Percentiles rank a stretch among this genome's conserved stretches.
These are phyloP conservation scores for Stegodyphus dumicola DNA, from an alignment of 1,140 invertebrate genomes.

Conservation along the genomic window DNA sequence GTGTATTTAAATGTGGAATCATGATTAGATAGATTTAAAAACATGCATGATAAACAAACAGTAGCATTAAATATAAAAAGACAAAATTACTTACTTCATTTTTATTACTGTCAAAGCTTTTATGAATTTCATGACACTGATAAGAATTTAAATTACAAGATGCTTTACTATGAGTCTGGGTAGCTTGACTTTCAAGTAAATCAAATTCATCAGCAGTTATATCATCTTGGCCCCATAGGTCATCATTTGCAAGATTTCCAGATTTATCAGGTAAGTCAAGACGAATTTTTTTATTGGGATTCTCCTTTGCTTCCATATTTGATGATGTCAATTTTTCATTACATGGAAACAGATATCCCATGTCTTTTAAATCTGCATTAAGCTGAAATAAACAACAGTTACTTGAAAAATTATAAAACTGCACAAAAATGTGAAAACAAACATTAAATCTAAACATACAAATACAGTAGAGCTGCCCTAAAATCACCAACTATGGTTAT, in stretches of 20 bases:
- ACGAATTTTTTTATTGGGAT: conserved; percentile 25
- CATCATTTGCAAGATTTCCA: conserved; percentile 23
- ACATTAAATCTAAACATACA: too few species aligned
- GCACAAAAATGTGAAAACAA: too few species aligned
- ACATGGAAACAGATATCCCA: too few species aligned
- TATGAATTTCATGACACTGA: neutral
- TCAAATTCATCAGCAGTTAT: conserved; percentile 58
- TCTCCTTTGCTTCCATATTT: conserved; percentile 21
- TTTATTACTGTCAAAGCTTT: neutral
- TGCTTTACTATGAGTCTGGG: conserved; percentile 8
- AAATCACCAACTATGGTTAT: too few species aligned
- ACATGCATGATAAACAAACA: neutral
- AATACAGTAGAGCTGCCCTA: too few species aligned
- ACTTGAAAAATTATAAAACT: too few species aligned
- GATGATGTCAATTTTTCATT: neutral
- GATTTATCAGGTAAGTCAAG: conserved; percentile 13
- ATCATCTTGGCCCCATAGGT: conserved; percentile 42
- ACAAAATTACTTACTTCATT: neutral
- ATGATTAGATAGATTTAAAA: neutral
- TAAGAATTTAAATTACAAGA: neutral
- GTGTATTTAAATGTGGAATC: neutral
- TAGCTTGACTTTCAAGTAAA: conserved; percentile 48
- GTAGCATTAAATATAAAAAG: neutral
- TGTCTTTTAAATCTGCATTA: too few species aligned
- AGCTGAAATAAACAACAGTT: too few species aligned